These are phyloP conservation scores for Ophonus ardosiacus DNA, from an alignment of 2,888 invertebrate genomes.

Conservation along the genomic window DNA sequence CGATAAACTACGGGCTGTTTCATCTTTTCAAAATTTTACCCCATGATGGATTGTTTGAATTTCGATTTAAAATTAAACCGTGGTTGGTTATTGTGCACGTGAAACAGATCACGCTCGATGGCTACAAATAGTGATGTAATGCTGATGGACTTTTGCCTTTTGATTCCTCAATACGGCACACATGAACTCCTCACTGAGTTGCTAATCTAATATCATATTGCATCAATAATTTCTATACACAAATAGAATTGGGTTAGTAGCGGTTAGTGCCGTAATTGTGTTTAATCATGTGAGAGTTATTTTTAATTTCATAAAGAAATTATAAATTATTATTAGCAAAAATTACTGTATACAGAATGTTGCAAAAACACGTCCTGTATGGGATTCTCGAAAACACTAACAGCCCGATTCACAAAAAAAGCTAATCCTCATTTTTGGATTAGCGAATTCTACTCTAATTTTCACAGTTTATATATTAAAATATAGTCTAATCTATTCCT, in stretches of 20 bases:
- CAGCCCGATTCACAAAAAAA: too few relatives aligned
- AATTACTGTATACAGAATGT: too few relatives aligned
- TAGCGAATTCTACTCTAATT: too few relatives aligned
- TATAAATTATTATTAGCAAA: too few relatives aligned
- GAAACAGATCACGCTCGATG: neutral
- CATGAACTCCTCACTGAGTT: neutral
- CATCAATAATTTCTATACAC: neutral
- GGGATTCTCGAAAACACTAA: too few relatives aligned
- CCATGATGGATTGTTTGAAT: conserved; percentile 40
- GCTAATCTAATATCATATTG: neutral
- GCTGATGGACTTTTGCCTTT: conserved; percentile 4
- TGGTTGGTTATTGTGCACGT: conserved; percentile 9
- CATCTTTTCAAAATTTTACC: conserved; percentile 51
- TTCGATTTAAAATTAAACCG: conserved; percentile 51
- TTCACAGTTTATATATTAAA: too few relatives aligned
- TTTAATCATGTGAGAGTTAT: too few relatives aligned
- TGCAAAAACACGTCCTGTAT: too few relatives aligned
- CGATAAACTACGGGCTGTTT: conserved; percentile 54
- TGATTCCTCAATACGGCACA: neutral
- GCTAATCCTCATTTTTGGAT: too few relatives aligned
- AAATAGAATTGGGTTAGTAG: too few relatives aligned
- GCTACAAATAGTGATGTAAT: neutral
- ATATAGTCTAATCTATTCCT: too few relatives aligned
- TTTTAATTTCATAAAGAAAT: too few relatives aligned
- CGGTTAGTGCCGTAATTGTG: neutral